Conservation (phyloP, 2,797 vertebrate genomes). For the Sebastes paucispinis region DNA sequence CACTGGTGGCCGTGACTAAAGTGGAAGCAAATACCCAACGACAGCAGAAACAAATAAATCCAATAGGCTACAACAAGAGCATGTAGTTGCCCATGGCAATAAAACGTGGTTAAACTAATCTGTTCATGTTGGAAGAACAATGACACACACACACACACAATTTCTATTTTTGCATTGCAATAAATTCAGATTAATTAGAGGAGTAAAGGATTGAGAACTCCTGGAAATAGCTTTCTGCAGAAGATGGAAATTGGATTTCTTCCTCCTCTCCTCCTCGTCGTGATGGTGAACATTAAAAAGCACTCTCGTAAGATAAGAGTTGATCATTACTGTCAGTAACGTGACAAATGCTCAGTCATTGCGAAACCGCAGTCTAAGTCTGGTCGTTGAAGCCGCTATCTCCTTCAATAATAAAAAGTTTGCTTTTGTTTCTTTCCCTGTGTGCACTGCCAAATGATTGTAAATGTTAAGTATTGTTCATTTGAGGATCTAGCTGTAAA, state of each 20-base stretch:
- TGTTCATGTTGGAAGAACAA: neutral
- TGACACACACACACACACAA: constrained; percentile 1
- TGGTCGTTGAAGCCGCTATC: neutral
- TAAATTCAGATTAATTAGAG: constrained; percentile 63
- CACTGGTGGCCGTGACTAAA: neutral
- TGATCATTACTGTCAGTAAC: constrained; percentile 40
- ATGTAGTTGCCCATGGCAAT: neutral
- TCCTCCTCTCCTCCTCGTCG: constrained; percentile 26
- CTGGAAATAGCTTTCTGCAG: constrained; percentile 59
- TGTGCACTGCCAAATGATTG: neutral
- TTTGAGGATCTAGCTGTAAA: neutral
- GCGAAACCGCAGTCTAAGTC: neutral
- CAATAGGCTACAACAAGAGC: neutral
- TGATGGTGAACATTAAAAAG: constrained; percentile 63
- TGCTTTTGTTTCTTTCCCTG: neutral
- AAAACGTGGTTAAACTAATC: constrained; percentile 4
- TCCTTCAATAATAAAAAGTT: neutral
- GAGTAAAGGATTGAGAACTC: constrained; percentile 47
- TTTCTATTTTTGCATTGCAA: constrained; percentile 58
- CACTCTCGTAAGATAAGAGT: constrained; percentile 30
- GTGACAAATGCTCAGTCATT: constrained; percentile 45
- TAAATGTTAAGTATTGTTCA: neutral
- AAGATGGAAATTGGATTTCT: constrained; percentile 58
- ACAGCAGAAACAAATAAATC: constrained; percentile 22
- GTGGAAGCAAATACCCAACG: constrained; percentile 1